Base-by-base conservation (phyloP, 2,888 invertebrate species). In the Aromia moschata region DNA sequence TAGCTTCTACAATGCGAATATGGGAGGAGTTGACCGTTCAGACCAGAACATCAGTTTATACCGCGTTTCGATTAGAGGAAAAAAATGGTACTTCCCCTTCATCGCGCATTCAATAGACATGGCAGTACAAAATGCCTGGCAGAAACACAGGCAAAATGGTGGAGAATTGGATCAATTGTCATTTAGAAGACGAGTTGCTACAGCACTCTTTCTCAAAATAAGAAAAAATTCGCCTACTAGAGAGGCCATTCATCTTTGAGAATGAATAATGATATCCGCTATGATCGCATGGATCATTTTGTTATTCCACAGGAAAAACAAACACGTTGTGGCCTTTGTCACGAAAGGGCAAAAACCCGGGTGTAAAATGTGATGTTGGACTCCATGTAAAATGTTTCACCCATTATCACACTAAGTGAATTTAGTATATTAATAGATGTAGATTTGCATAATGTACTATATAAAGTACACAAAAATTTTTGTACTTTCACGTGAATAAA, bases 71-170 rank as follows among this genome's bases (percentile, higher is more conserved):
- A 25, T 44, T 11, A 10, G 25, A 10, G 70, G 72, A 11, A 73
- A 72, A 57, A 74, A 73, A 46, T 72, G 70, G 69, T 73, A 74
- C 44, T 70, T 74, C 58, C 64, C 72, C 4, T 54, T 73, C n/a
- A 49, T 73, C n/a, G 11, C 54, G 9, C 70, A 74, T 37, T 65
- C 60, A 25, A 41, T 74, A 17, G 72, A 72, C 61, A 62, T 67
- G 60, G 65, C 69, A 4, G 58, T 67, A 25, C 70, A 72, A 41
- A 76, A 73, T 64, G 67, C 68, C 11, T 74, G 71, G 72, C 69
- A 71, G n/a, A 31, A 72, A 16, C 64, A 70, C 31, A 20, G 60
- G 52, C 20, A 31, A 7, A 3, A 62, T 33, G 51, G 38, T 7
- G 51, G 38, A 9, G 2, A 18, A 7, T 11, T 67, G 31, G 63